Percentiles rank a stretch among this genome's conserved stretches.
These are phyloP conservation scores for Microcebus ravelobensis DNA, from an alignment of 2,113 vertebrate species.

Conservation along the genomic window DNA sequence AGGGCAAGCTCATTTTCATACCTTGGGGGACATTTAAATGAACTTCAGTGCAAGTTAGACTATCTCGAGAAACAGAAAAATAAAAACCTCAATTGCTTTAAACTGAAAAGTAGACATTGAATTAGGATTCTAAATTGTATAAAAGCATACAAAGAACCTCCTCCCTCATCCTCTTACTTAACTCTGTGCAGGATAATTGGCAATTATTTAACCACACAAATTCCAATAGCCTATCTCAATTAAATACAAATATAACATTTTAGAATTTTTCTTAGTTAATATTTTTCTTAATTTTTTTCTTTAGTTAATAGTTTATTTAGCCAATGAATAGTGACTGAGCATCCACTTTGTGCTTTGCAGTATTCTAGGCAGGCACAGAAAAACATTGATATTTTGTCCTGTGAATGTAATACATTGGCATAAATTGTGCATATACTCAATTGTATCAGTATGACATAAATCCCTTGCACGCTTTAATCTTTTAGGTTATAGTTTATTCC, in stretches of 20 bases:
- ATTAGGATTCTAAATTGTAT: neutral
- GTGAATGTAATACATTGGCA: neutral
- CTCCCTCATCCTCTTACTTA: too few species aligned
- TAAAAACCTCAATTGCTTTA: neutral
- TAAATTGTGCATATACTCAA: neutral
- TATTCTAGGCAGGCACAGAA: neutral
- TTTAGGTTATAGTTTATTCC: neutral
- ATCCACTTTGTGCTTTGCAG: neutral
- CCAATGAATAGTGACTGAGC: too few species aligned
- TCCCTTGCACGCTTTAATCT: neutral
- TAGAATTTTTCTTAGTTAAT: neutral
- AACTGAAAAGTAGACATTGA: neutral
- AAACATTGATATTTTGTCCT: neutral
- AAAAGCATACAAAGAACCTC: neutral
- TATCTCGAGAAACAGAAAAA: neutral
- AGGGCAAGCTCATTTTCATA: constrained; percentile 88
- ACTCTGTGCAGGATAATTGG: neutral
- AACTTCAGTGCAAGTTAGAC: neutral
- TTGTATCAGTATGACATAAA: neutral
- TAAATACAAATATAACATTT: neutral
- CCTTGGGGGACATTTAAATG: constrained; percentile 68
- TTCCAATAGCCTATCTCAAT: neutral
- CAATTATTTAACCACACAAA: neutral
- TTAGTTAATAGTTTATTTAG: too few species aligned
- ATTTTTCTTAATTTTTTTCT: neutral